A percentile compares a stretch with the other conserved stretches of the same genome.
Evolutionary conservation across 2,888 invertebrate species (phyloP).

Genomic region (Ditula angustiorana): DNA sequence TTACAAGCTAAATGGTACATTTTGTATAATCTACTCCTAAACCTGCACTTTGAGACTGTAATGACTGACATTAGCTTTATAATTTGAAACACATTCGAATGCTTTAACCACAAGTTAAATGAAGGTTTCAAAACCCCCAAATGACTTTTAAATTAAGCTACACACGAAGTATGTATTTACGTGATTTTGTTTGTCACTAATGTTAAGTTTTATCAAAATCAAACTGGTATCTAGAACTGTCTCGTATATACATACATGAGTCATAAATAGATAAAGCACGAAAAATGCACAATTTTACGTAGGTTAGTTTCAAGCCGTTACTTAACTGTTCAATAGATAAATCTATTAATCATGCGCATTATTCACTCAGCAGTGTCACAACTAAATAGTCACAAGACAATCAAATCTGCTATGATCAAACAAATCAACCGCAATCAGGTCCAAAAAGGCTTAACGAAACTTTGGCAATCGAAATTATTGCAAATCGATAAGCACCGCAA

Average conservation of each 20-base stretch:
- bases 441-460: conserved; percentile 22
- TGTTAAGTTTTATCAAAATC: no score
- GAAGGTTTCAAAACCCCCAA: not conserved
- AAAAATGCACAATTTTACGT: not conserved
- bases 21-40: not conserved
- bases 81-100: not conserved
- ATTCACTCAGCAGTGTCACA: conserved; percentile 19
- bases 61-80: not conserved
- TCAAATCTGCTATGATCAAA: conserved; percentile 26
- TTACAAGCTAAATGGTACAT: not conserved
- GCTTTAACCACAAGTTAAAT: conserved; percentile 2
- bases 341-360: conserved; percentile 20
- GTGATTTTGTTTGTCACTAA: not conserved
- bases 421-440: conserved; percentile 30
- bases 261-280: not conserved
- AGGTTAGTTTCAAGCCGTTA: conserved; percentile 4
- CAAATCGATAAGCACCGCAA: conserved; percentile 40
- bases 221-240: no score
- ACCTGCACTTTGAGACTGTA: not conserved
- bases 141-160: conserved; percentile 4
- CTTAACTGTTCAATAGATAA: conserved; percentile 21
- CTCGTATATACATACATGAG: not conserved
- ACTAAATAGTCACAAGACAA: conserved; percentile 27
- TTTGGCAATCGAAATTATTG: conserved; percentile 35
- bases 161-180: not conserved